Evolutionary conservation across 2,113 vertebrate genomes (phyloP).

Genomic region (Nematolebias whitei): DNA sequence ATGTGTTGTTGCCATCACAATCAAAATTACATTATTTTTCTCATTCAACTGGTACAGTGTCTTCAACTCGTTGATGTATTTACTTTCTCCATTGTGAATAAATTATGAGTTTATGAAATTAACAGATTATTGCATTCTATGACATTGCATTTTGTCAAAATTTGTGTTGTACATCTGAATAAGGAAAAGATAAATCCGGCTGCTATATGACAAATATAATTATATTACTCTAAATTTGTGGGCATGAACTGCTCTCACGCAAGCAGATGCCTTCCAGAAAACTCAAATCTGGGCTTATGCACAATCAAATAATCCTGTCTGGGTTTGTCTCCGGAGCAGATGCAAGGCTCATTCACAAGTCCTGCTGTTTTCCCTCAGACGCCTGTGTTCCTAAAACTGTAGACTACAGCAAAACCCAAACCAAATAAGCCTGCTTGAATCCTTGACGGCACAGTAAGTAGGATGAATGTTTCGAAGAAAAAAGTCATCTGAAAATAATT

Average conservation of each 20-base stretch:
- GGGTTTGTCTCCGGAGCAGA: constrained; percentile 58
- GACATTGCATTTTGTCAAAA: too few species aligned
- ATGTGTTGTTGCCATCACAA: too few species aligned
- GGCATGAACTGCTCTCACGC: constrained; percentile 31
- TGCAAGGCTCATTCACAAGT: constrained; percentile 61
- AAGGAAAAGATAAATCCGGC: background rate
- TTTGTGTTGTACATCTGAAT: background rate
- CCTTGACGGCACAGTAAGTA: constrained; percentile 13
- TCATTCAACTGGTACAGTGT: too few species aligned
- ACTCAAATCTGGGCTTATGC: constrained; percentile 47
- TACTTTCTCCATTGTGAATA: too few species aligned
- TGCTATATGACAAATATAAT: constrained; percentile 11
- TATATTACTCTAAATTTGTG: constrained; percentile 27
- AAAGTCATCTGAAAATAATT: background rate
- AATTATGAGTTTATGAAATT: too few species aligned
- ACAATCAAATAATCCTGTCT: constrained; percentile 51
- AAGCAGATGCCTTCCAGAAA: constrained; percentile 43
- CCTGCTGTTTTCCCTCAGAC: constrained; percentile 39
- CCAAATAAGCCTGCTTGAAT: constrained; percentile 53
- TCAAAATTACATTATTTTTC: too few species aligned
- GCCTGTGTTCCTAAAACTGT: constrained; percentile 30
- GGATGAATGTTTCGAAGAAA: constrained; percentile 14
- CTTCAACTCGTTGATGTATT: too few species aligned
- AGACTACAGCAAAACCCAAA: constrained; percentile 53
- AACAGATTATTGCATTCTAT: too few species aligned